Evolutionary conservation across 2,888 invertebrate species (phyloP).

Genomic region (Rhagium mordax): DNA sequence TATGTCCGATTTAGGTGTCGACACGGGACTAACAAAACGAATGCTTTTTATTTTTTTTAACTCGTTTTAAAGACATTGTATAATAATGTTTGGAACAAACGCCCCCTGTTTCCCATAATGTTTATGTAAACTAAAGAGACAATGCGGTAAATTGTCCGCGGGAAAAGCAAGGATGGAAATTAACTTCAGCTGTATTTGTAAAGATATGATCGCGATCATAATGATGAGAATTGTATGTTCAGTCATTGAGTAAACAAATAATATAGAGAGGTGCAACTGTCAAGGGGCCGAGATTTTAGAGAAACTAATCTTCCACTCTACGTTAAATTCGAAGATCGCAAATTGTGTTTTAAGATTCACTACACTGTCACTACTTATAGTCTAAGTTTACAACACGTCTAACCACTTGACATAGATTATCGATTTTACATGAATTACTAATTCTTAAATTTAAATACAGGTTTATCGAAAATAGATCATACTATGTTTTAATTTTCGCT

Average conservation of each 20-base stretch:
- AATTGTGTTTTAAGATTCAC: no score
- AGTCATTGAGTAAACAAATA: neutral
- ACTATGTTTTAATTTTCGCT: no score
- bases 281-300: no score
- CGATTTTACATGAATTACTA: no score
- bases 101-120: conserved; percentile 34
- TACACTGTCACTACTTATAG: no score
- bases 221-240: neutral
- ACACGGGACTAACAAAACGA: conserved; percentile 47
- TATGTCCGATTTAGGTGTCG: conserved; percentile 53
- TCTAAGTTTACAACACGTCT: no score
- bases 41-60: conserved; percentile 28
- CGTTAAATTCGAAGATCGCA: no score
- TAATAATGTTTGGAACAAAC: conserved; percentile 50
- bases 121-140: conserved; percentile 26
- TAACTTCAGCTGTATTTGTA: neutral
- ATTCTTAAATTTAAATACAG: no score
- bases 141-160: conserved; percentile 5
- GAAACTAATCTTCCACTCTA: no score
- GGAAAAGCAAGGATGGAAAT: neutral
- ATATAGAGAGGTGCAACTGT: no score
- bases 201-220: neutral
- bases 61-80: conserved; percentile 45
- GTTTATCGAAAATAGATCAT: no score
- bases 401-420: no score